Evolutionary conservation across 2,888 invertebrate species (phyloP), one percentile per base, ranked within the genome.

Genomic region (Apomyelois bistriatella): DNA sequence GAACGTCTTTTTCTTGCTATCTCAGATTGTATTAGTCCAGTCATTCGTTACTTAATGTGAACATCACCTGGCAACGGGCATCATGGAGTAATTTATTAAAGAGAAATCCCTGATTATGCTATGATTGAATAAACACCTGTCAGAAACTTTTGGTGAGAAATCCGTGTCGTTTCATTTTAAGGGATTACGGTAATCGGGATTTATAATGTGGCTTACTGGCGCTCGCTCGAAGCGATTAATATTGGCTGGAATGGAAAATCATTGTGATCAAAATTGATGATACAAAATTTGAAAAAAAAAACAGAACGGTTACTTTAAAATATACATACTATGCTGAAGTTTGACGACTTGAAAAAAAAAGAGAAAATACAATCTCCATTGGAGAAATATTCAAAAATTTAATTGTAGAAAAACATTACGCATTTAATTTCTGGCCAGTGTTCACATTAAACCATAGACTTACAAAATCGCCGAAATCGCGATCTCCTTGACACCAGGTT

Each of bases 171-270:
- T 46, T 46, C 46, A 46, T 46, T 46, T 35, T 15, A 30, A 46
- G 46, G 46, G 46, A 46, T 46, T 46, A 32, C 15, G 15, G 32
- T 46, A 46, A 46, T 32, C 46, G 16, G 46, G 46, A 46, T 46
- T 46, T 32, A 46, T 46, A 46, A 46, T 46, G 46, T 46, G 46
- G 46, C 46, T 46, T 46, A 46, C 43, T 46, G 46, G 32, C 46
- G 46, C 10, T 9, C 32, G 46, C 12, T n/a, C 12, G 30, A 13
- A 32, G 32, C 15, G 32, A 30, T 32, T 46, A 32, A 46, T 9
- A 8, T 9, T 15, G 32, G 46, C 46, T 12, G 30, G 30, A 13
- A 30, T 32, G 43, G 15, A 46, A 46, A 46, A 30, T 30, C 9
- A 46, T 46, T 9, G 32, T 13, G 16, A 41, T 41, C 9, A 7